Conservation (phyloP, 2,113 vertebrate genomes). For the Vulpes ferrilata region DNA sequence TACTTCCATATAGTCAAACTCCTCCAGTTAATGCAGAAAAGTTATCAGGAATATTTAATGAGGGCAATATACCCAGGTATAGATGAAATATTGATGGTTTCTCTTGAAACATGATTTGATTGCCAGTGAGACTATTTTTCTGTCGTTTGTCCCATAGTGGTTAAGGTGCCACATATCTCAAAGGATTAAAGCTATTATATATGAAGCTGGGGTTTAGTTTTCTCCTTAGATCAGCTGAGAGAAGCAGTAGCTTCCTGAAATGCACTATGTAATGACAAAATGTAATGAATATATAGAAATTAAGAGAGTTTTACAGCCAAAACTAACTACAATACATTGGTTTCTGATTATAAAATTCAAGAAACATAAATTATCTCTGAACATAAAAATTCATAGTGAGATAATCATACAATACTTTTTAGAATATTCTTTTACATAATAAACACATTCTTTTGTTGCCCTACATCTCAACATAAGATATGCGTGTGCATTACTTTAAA, state of each 20-base stretch:
- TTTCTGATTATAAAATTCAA: slow-evolving; percentile 33
- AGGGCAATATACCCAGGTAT: not conserved
- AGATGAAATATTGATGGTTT: not conserved
- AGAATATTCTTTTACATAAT: slow-evolving; percentile 5
- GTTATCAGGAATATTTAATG: not conserved
- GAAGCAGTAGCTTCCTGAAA: not conserved
- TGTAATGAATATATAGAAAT: not conserved
- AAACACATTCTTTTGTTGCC: slow-evolving; percentile 48
- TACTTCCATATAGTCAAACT: not conserved
- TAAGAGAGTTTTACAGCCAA: not conserved
- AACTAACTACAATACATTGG: slow-evolving; percentile 22
- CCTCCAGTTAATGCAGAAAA: not conserved
- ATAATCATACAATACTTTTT: slow-evolving; percentile 55
- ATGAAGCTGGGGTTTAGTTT: not conserved
- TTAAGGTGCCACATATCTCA: not conserved
- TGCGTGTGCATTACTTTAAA: not conserved
- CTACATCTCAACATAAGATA: slow-evolving; percentile 28
- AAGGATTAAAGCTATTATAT: not conserved
- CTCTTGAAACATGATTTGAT: not conserved
- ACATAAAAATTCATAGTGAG: slow-evolving; percentile 52
- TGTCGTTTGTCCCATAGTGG: not conserved
- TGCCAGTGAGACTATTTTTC: not conserved
- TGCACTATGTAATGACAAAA: not conserved
- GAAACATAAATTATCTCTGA: not conserved
- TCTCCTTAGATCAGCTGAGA: not conserved